phyloP scores from a whole-genome alignment of 2,888 invertebrate species.

The Brenthis daphne region DNA sequence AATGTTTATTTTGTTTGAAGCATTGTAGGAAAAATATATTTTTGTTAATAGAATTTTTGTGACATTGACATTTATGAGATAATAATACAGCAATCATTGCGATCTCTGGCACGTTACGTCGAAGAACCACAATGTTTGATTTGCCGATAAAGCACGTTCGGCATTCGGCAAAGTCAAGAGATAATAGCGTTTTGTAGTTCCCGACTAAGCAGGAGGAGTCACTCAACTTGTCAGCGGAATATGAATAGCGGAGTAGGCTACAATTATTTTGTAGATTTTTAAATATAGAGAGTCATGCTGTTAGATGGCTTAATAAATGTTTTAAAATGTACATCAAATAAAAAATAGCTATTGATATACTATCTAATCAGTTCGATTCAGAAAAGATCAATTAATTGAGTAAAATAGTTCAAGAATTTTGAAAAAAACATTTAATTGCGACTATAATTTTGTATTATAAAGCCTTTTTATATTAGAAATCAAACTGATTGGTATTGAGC shows the following conservation, averaged over 20 bases:
- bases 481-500: slow-evolving; percentile 2
- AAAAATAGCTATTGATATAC: too few species aligned
- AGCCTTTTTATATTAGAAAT: background rate
- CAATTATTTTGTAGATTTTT: background rate
- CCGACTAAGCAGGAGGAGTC: slow-evolving; percentile 26
- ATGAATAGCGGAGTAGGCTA: background rate
- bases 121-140: slow-evolving; percentile 49
- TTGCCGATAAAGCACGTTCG: slow-evolving; percentile 69
- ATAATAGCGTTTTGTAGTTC: slow-evolving; percentile 55
- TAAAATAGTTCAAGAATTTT: background rate
- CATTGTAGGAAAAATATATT: too few species aligned
- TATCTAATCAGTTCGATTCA: too few species aligned
- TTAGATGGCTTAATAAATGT: too few species aligned
- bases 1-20: too few species aligned
- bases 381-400: too few species aligned
- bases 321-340: too few species aligned
- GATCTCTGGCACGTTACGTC: slow-evolving; percentile 66
- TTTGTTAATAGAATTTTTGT: too few species aligned
- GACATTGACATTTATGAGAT: background rate
- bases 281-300: too few species aligned
- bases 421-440: background rate
- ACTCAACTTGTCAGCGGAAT: background rate
- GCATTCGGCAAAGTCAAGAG: slow-evolving; percentile 48
- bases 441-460: background rate
- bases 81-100: slow-evolving; percentile 49